Conservation (phyloP, 2,797 vertebrate genomes). For the Cygnus olor region DNA sequence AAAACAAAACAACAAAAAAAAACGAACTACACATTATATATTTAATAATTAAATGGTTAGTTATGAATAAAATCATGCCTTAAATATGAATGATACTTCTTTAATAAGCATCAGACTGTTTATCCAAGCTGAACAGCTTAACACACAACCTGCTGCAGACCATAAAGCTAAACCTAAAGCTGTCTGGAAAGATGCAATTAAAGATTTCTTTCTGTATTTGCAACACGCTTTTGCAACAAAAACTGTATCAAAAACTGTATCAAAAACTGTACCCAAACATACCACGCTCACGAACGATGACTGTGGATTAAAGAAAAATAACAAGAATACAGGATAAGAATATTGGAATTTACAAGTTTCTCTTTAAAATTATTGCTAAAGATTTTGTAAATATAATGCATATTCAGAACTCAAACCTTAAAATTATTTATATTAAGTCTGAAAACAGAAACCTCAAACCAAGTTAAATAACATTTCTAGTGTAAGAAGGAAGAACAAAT, state of each 20-base stretch:
- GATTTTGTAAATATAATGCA: slow-evolving; percentile 13
- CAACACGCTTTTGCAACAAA: slow-evolving; percentile 61
- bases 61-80: slow-evolving; percentile 72
- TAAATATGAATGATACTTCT: slow-evolving; percentile 62
- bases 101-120: slow-evolving; percentile 69
- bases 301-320: slow-evolving; percentile 88
- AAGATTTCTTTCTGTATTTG: slow-evolving; percentile 67
- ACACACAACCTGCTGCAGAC: slow-evolving; percentile 74
- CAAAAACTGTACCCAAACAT: slow-evolving; percentile 83
- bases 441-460: slow-evolving; percentile 15
- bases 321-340: slow-evolving; percentile 78
- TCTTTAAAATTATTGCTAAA: slow-evolving; percentile 56
- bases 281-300: slow-evolving; percentile 99
- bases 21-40: slow-evolving; percentile 43
- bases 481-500: slow-evolving; percentile 81
- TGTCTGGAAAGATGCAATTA: slow-evolving; percentile 63
- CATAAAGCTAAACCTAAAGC: slow-evolving; percentile 67
- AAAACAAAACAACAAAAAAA: neutral
- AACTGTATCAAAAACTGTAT: slow-evolving; percentile 68
- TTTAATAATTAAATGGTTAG: slow-evolving; percentile 68
- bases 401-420: slow-evolving; percentile 23
- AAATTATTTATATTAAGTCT: slow-evolving; percentile 16
- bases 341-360: slow-evolving; percentile 42
- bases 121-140: slow-evolving; percentile 68
- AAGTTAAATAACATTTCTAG: slow-evolving; percentile 18